Conservation (phyloP, 2,797 vertebrate species). For the Parotocinclus haroldoi region DNA sequence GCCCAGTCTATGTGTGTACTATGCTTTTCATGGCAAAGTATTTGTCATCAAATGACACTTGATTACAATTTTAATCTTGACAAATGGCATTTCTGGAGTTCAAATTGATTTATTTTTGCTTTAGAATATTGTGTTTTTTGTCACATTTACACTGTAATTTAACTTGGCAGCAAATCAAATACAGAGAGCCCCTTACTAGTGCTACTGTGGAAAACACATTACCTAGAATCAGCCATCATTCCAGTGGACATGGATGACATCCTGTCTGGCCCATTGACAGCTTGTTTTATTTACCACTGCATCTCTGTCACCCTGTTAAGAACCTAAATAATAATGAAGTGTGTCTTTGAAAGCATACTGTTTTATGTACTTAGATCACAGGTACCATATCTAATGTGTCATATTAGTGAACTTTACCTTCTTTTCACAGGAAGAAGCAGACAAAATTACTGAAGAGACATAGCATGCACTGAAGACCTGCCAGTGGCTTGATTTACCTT, state of each 20-base stretch:
- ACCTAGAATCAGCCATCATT: slow-evolving; percentile 42
- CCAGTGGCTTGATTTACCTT: slow-evolving; percentile 89
- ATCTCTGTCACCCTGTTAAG: slow-evolving; percentile 49
- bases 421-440: slow-evolving; percentile 82
- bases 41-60: no score
- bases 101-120: slow-evolving; percentile 21
- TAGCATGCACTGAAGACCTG: slow-evolving; percentile 76
- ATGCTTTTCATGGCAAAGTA: no score
- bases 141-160: slow-evolving; percentile 44
- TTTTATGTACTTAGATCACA: slow-evolving; percentile 40
- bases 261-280: slow-evolving; percentile 48
- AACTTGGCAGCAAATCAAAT: slow-evolving; percentile 20
- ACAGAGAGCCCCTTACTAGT: slow-evolving; percentile 20
- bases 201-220: slow-evolving; percentile 40
- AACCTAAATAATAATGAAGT: slow-evolving; percentile 48
- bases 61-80: no score
- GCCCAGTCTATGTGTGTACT: no score
- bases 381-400: slow-evolving; percentile 47
- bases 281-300: slow-evolving; percentile 54
- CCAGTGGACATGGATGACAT: slow-evolving; percentile 43
- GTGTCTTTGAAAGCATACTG: slow-evolving; percentile 39
- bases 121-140: slow-evolving; percentile 7
- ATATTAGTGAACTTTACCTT: slow-evolving; percentile 39
- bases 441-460: slow-evolving; percentile 90
- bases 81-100: no score